A percentile compares a stretch with the other conserved stretches of the same genome.
Conservation (phyloP, 2,113 vertebrate species). For the Scomber colias region DNA sequence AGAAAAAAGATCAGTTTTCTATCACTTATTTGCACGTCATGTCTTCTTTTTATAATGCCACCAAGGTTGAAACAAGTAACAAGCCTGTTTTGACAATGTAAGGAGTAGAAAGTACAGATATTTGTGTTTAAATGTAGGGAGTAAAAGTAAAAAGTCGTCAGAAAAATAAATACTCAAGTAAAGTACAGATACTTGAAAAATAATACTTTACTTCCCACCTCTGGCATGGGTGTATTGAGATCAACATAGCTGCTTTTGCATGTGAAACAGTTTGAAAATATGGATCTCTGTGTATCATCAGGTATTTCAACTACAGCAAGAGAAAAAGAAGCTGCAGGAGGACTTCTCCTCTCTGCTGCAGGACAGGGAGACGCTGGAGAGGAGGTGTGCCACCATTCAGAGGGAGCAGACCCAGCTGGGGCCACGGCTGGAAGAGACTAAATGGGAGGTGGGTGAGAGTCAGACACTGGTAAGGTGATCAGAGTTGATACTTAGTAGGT, state of each 20-base stretch:
- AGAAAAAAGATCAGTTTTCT: no score
- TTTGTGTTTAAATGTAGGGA: no score
- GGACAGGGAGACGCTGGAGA: constrained; percentile 93
- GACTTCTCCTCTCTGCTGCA: constrained; percentile 95
- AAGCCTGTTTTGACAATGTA: no score
- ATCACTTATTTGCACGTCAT: no score
- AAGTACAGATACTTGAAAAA: no score
- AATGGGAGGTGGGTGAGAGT: constrained; percentile 92
- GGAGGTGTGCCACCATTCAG: constrained; percentile 92
- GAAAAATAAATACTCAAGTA: no score
- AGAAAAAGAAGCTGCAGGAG: constrained; percentile 97
- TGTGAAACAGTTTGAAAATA: not conserved
- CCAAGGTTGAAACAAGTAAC: no score
- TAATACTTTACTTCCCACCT: no score
- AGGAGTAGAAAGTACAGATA: no score
- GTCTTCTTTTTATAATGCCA: no score
- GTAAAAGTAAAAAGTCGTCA: no score
- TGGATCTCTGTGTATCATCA: constrained; percentile 37
- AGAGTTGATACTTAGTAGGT: not conserved
- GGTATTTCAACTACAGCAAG: constrained; percentile 97
- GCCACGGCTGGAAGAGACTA: constrained; percentile 96
- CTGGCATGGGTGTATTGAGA: not conserved
- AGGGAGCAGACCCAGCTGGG: constrained; percentile 94
- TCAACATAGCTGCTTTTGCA: not conserved
- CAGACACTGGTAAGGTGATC: not conserved